A percentile compares a stretch with the other conserved stretches of the same genome.
phyloP scores from a whole-genome alignment of 2,888 invertebrate species.

The Amphimallon solstitiale region DNA sequence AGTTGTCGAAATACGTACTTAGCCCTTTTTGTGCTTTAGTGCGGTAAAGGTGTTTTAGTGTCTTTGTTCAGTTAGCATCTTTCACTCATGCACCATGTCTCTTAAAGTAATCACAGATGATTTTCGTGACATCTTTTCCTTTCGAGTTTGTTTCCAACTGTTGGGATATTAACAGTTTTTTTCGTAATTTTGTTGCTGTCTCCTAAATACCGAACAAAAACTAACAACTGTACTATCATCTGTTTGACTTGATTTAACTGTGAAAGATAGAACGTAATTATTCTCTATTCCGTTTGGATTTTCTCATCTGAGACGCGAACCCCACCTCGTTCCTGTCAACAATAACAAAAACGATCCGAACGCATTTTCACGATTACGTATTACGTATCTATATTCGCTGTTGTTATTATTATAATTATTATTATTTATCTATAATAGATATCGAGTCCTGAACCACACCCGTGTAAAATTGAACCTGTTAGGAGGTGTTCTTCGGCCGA shows the following conservation, averaged over 20 bases:
- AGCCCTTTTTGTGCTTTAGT: too few species aligned
- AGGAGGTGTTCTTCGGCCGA: conserved; percentile 19
- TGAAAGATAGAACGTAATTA: background rate
- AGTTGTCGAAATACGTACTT: too few species aligned
- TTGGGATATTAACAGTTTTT: too few species aligned
- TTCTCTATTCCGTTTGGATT: background rate
- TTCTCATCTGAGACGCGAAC: background rate
- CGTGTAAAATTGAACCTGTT: conserved; percentile 36
- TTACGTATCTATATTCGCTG: conserved; percentile 1
- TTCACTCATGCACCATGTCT: too few species aligned
- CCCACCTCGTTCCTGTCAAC: background rate
- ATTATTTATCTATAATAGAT: conserved; percentile 36
- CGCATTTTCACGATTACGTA: conserved; percentile 16
- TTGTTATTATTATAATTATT: conserved; percentile 32
- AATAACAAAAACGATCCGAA: background rate
- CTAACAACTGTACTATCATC: background rate
- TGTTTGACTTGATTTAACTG: background rate
- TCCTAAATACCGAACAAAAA: too few species aligned
- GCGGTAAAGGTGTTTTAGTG: too few species aligned
- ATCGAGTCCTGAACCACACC: conserved; percentile 36
- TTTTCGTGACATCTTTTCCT: too few species aligned
- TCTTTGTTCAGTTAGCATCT: too few species aligned
- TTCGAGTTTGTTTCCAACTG: too few species aligned
- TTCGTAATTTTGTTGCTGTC: too few species aligned
- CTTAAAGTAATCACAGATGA: too few species aligned